Base-by-base conservation (phyloP, 2,113 vertebrate genomes). In the Canis aureus region DNA sequence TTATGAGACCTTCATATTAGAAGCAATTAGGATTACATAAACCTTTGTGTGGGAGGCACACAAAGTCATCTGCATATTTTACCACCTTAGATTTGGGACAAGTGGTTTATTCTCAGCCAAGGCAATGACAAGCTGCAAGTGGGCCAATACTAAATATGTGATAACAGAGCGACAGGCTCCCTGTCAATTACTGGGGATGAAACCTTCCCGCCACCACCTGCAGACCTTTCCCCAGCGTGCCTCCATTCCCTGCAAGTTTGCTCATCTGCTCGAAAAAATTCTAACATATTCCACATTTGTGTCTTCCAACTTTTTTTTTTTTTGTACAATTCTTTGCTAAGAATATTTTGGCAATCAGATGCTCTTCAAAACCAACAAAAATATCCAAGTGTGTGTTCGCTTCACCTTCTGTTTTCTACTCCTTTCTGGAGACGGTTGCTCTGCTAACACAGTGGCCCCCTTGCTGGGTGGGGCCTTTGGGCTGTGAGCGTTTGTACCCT, bases 341-440 rank as follows among this genome's bases (percentile, higher is more conserved):
- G 96, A 97, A 85, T 97, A 96, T 92, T 97, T 97, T 97, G 96
- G 97, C 96, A 95, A 97, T 97, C 96, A 97, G 95, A 91, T 83
- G 93, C 74, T 96, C 74, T 96, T 93, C 91, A 90, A 88, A 95
- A 94, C 87, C 84, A 96, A 93, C 95, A 69, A 82, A 97, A 98
- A 97, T 94, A 96, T 55, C 93, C 88, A 20, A 85, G 97, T 43
- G 93, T 86, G 94, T 79, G 12, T 78, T 73, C 59, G 92, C 84
- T 57, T 97, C 67, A 85, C 94, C 95, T 95, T 95, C 95, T 97
- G 93, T 94, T 97, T 91, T 64, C 59, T 49, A 0, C 86, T 59
- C 27, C 29, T 78, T 29, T 5, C 0, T 19, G 80, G 23, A 55
- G 69, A 66, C 13, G 5, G 11, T 2, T 2, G 19, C 35, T 43